phyloP scores from a whole-genome alignment of 2,113 vertebrate genomes.

The Columbina picui region DNA sequence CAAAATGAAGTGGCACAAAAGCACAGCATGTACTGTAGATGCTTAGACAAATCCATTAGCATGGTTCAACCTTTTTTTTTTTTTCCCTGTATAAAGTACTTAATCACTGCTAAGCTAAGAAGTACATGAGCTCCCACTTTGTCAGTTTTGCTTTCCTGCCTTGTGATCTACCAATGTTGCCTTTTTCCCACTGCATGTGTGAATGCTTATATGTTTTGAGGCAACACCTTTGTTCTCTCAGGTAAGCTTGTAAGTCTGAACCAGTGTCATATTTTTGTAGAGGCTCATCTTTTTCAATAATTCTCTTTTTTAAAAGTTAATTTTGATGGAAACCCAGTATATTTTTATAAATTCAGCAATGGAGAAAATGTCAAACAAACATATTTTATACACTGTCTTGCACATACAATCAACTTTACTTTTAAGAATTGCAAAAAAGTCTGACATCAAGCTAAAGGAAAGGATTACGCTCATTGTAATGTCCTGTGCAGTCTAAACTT shows the following conservation, averaged over 20 bases:
- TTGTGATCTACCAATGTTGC: background rate
- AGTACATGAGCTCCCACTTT: background rate
- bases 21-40: background rate
- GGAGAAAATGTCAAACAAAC: conserved; percentile 17
- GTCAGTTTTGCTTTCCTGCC: background rate
- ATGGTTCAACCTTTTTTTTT: background rate
- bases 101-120: background rate
- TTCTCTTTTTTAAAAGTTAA: conserved; percentile 28
- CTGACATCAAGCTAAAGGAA: background rate
- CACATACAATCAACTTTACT: background rate
- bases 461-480: conserved; percentile 15
- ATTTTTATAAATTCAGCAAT: conserved; percentile 58
- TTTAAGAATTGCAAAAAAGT: background rate
- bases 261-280: conserved; percentile 27
- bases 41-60: background rate
- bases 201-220: conserved; percentile 21
- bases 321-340: conserved; percentile 50
- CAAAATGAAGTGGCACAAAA: background rate
- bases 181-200: background rate
- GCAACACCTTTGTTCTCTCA: conserved; percentile 15
- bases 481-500: background rate
- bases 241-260: conserved; percentile 1
- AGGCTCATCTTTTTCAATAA: conserved; percentile 1
- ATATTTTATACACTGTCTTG: conserved; percentile 42
- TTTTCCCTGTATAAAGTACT: background rate